Base-by-base conservation (phyloP, 2,113 vertebrate species). In the Pterocles gutturalis region DNA sequence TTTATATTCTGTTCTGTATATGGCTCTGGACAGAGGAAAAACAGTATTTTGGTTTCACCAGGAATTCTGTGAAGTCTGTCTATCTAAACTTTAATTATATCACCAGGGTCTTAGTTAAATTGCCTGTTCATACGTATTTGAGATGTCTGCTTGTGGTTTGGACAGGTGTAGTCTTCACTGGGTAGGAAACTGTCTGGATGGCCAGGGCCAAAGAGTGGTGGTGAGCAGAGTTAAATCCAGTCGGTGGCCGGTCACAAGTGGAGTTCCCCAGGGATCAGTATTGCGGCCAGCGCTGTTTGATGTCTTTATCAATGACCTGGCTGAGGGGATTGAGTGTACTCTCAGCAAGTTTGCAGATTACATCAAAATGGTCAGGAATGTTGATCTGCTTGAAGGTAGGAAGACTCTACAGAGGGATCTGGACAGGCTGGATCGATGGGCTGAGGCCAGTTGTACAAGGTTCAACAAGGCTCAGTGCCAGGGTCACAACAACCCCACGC, bases 371-470 rank as follows among this genome's bases (percentile, higher is more conserved):
- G 26, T 19, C 0, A 1, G 13, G 8, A 60, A 10, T 2, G 13
- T 29, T n/a, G 14, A 51, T 34, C 31, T 83, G 45, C 31, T 61
- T 0, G 24, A 41, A 41, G 41, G 41, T 41, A 41, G 12, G 41
- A 41, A 41, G 41, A 41, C 41, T 41, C 41, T 41, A 41, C 41
- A 41, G 41, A 41, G 41, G 41, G 41, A 41, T 41, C 41, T 41
- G 41, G 41, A 41, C 41, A 41, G 41, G 41, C 41, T 41, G 31
- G 11, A 34, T 51, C 3, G 1, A 28, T 46, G 48, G 17, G 13
- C 8, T 1, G 1, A 73, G 21, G 16, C 8, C 48, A n/a, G 2
- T 1, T 16, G 17, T 8, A 5, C 60, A 22, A 28, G 4, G 3
- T 49, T 49, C 17, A 70, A n/a, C 29, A 60, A 41, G 55, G 10